These are phyloP conservation scores for Antechinus stuartii DNA, from an alignment of 2,113 vertebrate genomes.

Conservation along the genomic window DNA sequence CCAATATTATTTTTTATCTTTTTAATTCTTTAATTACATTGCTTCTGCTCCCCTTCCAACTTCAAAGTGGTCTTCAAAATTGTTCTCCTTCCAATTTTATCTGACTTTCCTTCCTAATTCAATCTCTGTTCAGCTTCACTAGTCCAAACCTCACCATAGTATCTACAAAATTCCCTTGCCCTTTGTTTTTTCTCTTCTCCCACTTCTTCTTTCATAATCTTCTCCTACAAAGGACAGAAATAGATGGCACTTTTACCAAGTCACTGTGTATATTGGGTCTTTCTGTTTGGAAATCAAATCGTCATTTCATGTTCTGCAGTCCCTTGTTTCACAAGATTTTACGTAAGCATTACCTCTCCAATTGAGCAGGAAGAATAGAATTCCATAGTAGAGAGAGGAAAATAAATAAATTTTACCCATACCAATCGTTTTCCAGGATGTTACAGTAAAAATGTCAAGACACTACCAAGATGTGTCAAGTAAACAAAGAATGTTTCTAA, in stretches of 20 bases:
- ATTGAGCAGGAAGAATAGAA: not conserved
- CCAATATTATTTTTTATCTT: too few relatives aligned
- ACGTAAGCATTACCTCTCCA: not conserved
- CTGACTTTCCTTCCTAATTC: not conserved
- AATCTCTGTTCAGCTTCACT: not conserved
- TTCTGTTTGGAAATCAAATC: constrained; percentile 10
- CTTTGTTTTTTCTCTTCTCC: not conserved
- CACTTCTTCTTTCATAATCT: not conserved
- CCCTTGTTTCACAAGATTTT: constrained; percentile 38
- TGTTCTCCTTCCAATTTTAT: not conserved
- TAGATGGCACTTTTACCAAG: not conserved
- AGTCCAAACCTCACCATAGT: not conserved
- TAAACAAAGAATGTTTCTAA: constrained; percentile 9
- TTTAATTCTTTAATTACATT: not conserved
- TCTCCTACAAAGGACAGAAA: not conserved
- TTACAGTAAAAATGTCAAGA: not conserved
- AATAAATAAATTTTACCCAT: constrained; percentile 45
- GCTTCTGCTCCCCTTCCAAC: not conserved
- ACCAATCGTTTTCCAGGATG: not conserved
- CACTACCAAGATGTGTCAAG: not conserved
- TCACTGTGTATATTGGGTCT: not conserved
- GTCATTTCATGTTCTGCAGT: not conserved
- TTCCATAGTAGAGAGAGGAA: not conserved
- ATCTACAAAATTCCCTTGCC: not conserved
- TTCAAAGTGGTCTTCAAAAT: not conserved